Base-by-base conservation (phyloP, 2,888 invertebrate genomes). In the Diplolepis rosae region DNA sequence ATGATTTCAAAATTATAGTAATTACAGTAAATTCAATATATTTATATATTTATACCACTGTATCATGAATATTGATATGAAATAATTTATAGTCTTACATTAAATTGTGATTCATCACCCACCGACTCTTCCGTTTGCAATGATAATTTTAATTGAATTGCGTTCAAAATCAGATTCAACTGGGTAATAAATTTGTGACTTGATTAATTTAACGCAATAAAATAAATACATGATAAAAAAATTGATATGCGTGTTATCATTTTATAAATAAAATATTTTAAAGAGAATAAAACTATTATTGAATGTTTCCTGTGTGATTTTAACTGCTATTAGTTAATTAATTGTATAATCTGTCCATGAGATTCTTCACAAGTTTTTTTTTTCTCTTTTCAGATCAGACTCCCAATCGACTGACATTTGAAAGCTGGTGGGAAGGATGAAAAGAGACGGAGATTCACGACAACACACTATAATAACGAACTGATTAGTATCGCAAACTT, bases 401-500 rank as follows among this genome's bases (percentile, higher is more conserved):
- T 22, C 22, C 11, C 45, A 24, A 42, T 65, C 42, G 65, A 24
- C 68, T 56, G 66, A 35, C 67, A 22, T 35, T 48, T 45, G 67
- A 45, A 30, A 39, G 27, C 15, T 42, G 61, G 56, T 32, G 66
- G 32, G 11, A 66, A 68, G 68, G 67, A 67, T 42, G 68, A 66
- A 45, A 24, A 42, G 66, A 27, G 66, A 65, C 50, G 69, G 45
- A 48, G 42, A 66, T 28, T 69, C 48, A 42, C 66, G 50, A 48
- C 52, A 65, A 22, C 68, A 51, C 65, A 54, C 68, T 67, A 68
- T 72, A 66, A 73, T 69, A 68, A 69, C 66, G 48, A 68, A 67
- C 54, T 81, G 84, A 84, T 84, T 80, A 69, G 81, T 84, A 84
- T 85, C 85, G 80, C 84, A 79, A 81, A 80, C 85, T 83, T 84